Evolutionary conservation across 2,797 vertebrate species (phyloP).

Genomic region (Aselliscus stoliczkanus): DNA sequence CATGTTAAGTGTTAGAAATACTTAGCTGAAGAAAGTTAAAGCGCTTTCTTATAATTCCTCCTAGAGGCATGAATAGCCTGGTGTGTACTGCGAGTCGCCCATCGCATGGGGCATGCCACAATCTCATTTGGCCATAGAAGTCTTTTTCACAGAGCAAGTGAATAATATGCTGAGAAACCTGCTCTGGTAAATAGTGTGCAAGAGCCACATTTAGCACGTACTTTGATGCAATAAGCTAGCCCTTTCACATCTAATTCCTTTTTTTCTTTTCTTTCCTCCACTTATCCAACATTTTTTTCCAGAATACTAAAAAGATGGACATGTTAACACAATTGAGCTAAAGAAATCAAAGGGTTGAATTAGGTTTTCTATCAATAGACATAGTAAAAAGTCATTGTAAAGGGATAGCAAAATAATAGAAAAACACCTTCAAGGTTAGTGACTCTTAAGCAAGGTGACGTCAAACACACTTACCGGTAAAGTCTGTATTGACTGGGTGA

Average conservation of each 20-base stretch:
- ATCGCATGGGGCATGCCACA: neutral
- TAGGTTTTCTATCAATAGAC: neutral
- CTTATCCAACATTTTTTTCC: rapidly evolving
- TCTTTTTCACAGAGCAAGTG: neutral
- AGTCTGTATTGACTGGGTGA: constrained; percentile 87
- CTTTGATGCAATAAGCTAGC: neutral
- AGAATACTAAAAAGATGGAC: neutral
- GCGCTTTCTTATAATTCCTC: neutral
- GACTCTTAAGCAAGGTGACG: neutral
- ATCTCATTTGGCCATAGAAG: neutral
- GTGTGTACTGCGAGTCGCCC: neutral
- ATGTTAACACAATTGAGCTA: neutral
- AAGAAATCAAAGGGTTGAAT: neutral
- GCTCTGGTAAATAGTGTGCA: rapidly evolving
- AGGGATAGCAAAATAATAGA: neutral
- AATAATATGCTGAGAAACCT: neutral
- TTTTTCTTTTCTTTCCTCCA: neutral
- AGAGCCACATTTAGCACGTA: neutral
- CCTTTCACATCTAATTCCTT: neutral
- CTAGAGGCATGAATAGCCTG: neutral
- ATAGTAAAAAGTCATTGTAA: neutral
- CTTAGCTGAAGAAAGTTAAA: neutral
- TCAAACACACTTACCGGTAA: constrained; percentile 86
- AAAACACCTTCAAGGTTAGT: neutral
- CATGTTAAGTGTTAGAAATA: neutral